Conservation (phyloP, 2,797 vertebrate genomes). For the Tenualosa thibaudeaui region DNA sequence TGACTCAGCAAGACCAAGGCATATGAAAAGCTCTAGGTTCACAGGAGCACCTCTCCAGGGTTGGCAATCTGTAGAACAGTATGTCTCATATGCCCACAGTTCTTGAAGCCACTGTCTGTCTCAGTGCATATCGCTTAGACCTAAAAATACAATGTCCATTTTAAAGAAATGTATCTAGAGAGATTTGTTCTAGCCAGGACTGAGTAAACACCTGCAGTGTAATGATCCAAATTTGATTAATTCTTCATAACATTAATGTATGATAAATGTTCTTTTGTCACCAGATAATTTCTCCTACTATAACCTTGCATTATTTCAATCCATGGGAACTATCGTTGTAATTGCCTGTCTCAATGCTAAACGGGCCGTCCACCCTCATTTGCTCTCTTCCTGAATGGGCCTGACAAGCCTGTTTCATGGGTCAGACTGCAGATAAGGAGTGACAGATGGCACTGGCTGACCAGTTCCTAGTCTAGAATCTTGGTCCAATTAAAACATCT, state of each 20-base stretch:
- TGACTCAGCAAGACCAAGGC: constrained; percentile 53
- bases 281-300: background rate
- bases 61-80: constrained; percentile 54
- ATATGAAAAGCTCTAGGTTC: constrained; percentile 43
- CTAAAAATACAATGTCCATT: background rate
- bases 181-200: background rate
- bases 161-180: background rate
- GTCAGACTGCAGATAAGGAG: constrained; percentile 24
- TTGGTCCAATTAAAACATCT: constrained; percentile 21
- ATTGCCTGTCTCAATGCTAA: constrained; percentile 28
- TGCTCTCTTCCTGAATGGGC: constrained; percentile 12
- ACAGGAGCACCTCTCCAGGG: constrained; percentile 49
- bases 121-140: constrained; percentile 37
- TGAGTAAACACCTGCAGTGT: background rate
- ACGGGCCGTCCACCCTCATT: constrained; percentile 28
- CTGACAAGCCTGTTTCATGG: constrained; percentile 10
- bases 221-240: background rate
- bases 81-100: constrained; percentile 42
- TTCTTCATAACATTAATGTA: background rate
- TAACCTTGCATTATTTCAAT: background rate
- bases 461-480: constrained; percentile 11
- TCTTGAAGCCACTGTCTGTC: constrained; percentile 45
- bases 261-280: constrained; percentile 3
- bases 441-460: constrained; percentile 16
- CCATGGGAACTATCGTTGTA: background rate